Conservation (phyloP, 2,888 invertebrate genomes). For the Phyllotreta striolata region DNA sequence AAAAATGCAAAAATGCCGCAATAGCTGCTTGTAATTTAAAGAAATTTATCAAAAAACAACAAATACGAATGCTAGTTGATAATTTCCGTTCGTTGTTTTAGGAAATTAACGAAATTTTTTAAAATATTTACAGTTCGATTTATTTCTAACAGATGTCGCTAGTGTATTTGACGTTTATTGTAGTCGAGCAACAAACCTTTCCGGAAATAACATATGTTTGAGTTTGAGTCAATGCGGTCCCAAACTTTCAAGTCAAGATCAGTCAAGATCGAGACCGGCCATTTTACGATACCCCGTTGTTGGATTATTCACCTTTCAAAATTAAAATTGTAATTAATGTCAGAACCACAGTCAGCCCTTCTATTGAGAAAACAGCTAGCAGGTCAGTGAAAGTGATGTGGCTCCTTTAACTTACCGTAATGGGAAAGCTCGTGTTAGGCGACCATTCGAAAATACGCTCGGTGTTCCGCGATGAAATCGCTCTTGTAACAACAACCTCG, state of each 20-base stretch:
- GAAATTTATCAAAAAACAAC: too few species aligned
- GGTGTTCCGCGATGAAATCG: conserved; percentile 39
- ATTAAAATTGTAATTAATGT: conserved; percentile 88
- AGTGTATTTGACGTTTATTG: conserved; percentile 42
- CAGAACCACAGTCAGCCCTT: conserved; percentile 95
- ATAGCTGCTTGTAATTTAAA: too few species aligned
- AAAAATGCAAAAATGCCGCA: too few species aligned
- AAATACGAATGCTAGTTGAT: too few species aligned
- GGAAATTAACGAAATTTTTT: neutral
- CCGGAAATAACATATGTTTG: conserved; percentile 62
- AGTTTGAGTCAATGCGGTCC: conserved; percentile 58
- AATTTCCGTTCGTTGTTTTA: too few species aligned
- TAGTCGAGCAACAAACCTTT: conserved; percentile 52
- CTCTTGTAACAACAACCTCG: conserved; percentile 45
- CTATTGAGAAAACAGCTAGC: conserved; percentile 95
- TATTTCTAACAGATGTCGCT: conserved; percentile 35
- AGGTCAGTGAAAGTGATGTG: conserved; percentile 70
- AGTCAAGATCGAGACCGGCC: conserved; percentile 66
- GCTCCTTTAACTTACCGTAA: conserved; percentile 25
- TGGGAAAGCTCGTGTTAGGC: conserved; percentile 15
- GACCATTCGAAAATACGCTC: conserved; percentile 27
- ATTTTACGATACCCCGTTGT: conserved; percentile 71
- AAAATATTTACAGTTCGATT: neutral
- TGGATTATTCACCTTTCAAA: conserved; percentile 66
- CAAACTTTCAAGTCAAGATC: conserved; percentile 48